phyloP scores from a whole-genome alignment of 2,888 invertebrate genomes.

The Clepsis dumicolana region DNA sequence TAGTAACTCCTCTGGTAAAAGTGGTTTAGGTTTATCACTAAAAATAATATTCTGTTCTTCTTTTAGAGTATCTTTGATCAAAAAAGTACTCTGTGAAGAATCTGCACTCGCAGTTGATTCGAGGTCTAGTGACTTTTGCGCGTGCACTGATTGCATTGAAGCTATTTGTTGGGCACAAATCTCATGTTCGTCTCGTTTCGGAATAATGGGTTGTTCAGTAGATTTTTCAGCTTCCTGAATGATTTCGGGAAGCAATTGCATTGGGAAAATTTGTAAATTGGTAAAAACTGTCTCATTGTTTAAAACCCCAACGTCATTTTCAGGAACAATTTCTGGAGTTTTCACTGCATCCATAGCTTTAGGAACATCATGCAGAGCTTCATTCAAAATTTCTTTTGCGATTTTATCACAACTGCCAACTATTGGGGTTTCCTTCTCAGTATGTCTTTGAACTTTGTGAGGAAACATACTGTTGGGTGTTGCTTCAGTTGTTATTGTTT shows the following conservation, averaged over 20 bases:
- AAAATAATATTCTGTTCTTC: constrained; percentile 18
- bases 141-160: constrained; percentile 1
- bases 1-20: background rate
- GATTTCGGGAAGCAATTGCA: constrained; percentile 16
- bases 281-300: background rate
- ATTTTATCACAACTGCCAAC: constrained; percentile 20
- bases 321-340: constrained; percentile 1
- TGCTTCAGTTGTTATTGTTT: background rate
- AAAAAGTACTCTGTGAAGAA: constrained; percentile 41
- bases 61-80: constrained; percentile 29
- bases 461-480: background rate
- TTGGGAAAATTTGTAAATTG: background rate
- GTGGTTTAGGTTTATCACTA: background rate
- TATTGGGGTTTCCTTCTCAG: background rate
- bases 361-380: constrained; percentile 35
- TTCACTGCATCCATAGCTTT: constrained; percentile 24
- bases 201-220: background rate
- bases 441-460: constrained; percentile 7
- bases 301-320: constrained; percentile 7
- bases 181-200: background rate
- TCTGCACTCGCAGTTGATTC: constrained; percentile 38
- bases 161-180: background rate
- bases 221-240: constrained; percentile 6
- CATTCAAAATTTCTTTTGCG: constrained; percentile 30
- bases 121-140: constrained; percentile 27